These are phyloP conservation scores for Phenganax stokvisi DNA, from an alignment of 92 coral and sea anemone species.

Conservation along the genomic window DNA sequence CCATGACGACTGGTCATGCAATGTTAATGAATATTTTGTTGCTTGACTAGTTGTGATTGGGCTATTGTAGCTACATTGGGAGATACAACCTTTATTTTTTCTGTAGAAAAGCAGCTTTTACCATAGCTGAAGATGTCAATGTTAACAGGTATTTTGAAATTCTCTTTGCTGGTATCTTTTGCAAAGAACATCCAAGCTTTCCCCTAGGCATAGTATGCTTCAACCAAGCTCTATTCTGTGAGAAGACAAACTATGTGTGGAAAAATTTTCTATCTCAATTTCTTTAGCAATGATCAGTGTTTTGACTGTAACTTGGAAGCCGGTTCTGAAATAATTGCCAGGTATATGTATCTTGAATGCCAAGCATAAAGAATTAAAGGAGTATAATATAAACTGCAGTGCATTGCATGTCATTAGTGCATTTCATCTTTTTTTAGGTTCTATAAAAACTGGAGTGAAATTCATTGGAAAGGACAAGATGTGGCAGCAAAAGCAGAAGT, in stretches of 20 bases:
- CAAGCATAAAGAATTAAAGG: background rate
- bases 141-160: constrained; percentile 24
- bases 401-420: background rate
- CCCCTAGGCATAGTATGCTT: no score
- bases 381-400: no score
- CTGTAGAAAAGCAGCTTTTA: constrained; percentile 36
- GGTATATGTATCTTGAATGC: constrained; percentile 45
- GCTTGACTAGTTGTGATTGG: no score
- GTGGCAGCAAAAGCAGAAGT: constrained; percentile 80
- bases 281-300: constrained; percentile 80
- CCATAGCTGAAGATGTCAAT: constrained; percentile 39
- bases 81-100: background rate
- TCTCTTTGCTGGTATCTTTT: background rate
- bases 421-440: constrained; percentile 40
- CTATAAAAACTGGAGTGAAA: constrained; percentile 72
- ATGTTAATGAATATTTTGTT: no score
- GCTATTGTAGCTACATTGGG: background rate
- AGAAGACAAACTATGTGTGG: no score
- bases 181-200: no score
- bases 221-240: no score
- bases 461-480: constrained; percentile 70
- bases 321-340: constrained; percentile 83
- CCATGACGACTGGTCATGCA: background rate
- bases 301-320: constrained; percentile 90
- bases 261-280: background rate